A percentile compares a stretch with the other conserved stretches of the same genome.
phyloP scores from a whole-genome alignment of 2,888 invertebrate genomes.

The Sympetrum striolatum region DNA sequence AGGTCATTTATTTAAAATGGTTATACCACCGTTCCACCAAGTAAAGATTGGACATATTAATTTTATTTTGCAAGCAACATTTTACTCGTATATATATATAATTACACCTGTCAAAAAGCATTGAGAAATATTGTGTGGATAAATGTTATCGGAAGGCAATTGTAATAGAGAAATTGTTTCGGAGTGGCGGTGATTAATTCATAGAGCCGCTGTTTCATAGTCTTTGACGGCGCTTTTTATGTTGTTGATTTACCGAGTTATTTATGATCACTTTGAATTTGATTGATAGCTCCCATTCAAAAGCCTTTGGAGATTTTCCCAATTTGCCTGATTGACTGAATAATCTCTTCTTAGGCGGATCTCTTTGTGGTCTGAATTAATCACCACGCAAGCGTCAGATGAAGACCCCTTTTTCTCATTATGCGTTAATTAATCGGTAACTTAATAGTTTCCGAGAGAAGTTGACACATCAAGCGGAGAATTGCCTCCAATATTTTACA shows the following conservation, averaged over 20 bases:
- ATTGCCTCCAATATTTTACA: background rate
- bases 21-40: no score
- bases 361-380: background rate
- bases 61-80: no score
- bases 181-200: no score
- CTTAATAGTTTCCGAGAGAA: background rate
- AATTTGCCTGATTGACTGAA: constrained; percentile 39
- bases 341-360: background rate
- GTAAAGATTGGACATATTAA: no score
- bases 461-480: background rate
- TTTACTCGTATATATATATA: no score
- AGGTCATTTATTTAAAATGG: no score
- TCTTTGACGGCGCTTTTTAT: background rate
- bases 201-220: no score
- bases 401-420: background rate
- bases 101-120: no score
- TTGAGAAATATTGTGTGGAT: no score
- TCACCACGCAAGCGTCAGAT: constrained; percentile 7
- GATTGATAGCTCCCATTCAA: constrained; percentile 29
- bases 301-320: constrained; percentile 27
- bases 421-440: background rate
- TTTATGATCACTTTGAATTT: background rate
- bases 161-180: no score
- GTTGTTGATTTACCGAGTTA: background rate
- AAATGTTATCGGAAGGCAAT: no score